Evolutionary conservation across 2,797 vertebrate genomes (phyloP).

Genomic region (Onychomys arenicola): DNA sequence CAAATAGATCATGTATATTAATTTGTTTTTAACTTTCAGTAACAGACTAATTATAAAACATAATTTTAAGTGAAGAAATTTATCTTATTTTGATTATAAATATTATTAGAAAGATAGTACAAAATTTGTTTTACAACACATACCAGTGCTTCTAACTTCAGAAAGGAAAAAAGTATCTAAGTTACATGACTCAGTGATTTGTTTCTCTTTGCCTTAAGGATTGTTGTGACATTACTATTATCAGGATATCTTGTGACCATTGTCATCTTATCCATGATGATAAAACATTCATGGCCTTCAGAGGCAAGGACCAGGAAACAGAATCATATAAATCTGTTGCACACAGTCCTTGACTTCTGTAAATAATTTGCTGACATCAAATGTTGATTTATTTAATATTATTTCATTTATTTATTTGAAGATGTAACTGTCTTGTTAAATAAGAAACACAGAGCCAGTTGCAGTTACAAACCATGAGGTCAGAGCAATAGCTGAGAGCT

Average conservation of each 20-base stretch:
- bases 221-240: background rate
- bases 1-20: too few species aligned
- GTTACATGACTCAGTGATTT: conserved; percentile 73
- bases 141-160: conserved; percentile 74
- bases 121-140: conserved; percentile 78
- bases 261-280: background rate
- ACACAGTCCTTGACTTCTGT: conserved; percentile 94
- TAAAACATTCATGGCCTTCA: background rate
- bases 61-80: conserved; percentile 75
- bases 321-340: conserved; percentile 94
- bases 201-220: conserved; percentile 34
- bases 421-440: too few species aligned
- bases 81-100: conserved; percentile 82
- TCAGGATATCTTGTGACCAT: conserved; percentile 22
- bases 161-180: conserved; percentile 77
- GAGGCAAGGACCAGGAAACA: conserved; percentile 93
- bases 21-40: conserved; percentile 72
- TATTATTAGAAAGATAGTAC: conserved; percentile 75
- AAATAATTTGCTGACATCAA: conserved; percentile 92
- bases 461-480: too few species aligned
- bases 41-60: conserved; percentile 81
- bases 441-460: too few species aligned
- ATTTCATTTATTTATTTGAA: conserved; percentile 89
- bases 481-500: too few species aligned
- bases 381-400: conserved; percentile 79